These are phyloP conservation scores for Pollenia angustigena DNA, from an alignment of 2,888 invertebrate genomes.

Conservation along the genomic window DNA sequence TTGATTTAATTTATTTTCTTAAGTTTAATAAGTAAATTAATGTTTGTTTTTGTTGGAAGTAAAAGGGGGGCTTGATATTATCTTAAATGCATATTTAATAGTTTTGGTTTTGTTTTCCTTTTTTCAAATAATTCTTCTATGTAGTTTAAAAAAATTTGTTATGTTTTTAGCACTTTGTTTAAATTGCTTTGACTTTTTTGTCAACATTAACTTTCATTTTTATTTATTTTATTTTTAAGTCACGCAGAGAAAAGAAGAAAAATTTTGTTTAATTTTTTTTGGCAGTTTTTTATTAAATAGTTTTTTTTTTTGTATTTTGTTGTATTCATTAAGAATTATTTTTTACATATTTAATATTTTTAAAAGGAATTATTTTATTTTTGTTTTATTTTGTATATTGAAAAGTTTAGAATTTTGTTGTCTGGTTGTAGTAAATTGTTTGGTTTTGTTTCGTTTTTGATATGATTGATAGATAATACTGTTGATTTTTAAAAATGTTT, in stretches of 20 bases:
- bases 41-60: slow-evolving; percentile 45
- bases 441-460: slow-evolving; percentile 64
- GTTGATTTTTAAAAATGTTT: slow-evolving; percentile 28
- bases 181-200: slow-evolving; percentile 15
- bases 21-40: slow-evolving; percentile 44
- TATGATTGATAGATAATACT: slow-evolving; percentile 67
- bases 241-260: neutral
- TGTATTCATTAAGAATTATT: slow-evolving; percentile 18
- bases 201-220: neutral
- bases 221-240: neutral
- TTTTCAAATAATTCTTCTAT: slow-evolving; percentile 51
- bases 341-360: slow-evolving; percentile 14
- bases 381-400: neutral
- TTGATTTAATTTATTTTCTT: slow-evolving; percentile 1
- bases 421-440: slow-evolving; percentile 51
- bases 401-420: slow-evolving; percentile 24
- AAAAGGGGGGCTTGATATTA: slow-evolving; percentile 73
- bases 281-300: slow-evolving; percentile 53
- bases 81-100: slow-evolving; percentile 74
- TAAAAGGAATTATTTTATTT: neutral
- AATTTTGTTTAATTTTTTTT: slow-evolving; percentile 45
- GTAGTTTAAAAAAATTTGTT: slow-evolving; percentile 63
- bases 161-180: slow-evolving; percentile 45
- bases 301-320: slow-evolving; percentile 30
- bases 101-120: slow-evolving; percentile 64